These are phyloP conservation scores for Oxyura jamaicensis DNA, from an alignment of 2,113 vertebrate species.

Conservation along the genomic window DNA sequence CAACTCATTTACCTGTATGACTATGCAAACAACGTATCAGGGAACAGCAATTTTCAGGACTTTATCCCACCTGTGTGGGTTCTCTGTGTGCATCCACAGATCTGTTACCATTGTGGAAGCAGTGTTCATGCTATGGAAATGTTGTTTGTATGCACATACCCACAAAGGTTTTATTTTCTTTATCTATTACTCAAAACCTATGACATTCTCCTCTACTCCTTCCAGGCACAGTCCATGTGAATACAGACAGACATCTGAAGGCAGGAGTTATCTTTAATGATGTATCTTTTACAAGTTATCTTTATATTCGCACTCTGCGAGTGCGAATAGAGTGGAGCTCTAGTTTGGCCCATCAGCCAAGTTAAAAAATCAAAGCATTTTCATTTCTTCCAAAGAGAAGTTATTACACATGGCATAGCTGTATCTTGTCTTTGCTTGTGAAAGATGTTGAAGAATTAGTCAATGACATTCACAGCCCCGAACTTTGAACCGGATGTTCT, in stretches of 20 bases:
- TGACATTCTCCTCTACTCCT: background rate
- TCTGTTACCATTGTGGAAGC: background rate
- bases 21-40: background rate
- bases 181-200: background rate
- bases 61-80: background rate
- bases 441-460: background rate
- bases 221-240: background rate
- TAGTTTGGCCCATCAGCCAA: background rate
- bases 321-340: background rate
- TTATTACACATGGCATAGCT: background rate
- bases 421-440: background rate
- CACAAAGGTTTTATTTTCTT: background rate
- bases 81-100: background rate
- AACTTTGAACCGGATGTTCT: background rate
- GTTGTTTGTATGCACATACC: fast-evolving
- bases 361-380: background rate
- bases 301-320: background rate
- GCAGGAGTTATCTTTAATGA: background rate
- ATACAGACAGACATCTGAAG: background rate
- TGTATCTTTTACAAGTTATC: background rate
- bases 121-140: background rate
- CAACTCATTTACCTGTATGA: background rate
- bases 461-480: background rate
- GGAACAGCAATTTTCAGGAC: background rate
- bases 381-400: background rate